Conservation (phyloP, 2,797 vertebrate species). For the Micrastur ruficollis region DNA sequence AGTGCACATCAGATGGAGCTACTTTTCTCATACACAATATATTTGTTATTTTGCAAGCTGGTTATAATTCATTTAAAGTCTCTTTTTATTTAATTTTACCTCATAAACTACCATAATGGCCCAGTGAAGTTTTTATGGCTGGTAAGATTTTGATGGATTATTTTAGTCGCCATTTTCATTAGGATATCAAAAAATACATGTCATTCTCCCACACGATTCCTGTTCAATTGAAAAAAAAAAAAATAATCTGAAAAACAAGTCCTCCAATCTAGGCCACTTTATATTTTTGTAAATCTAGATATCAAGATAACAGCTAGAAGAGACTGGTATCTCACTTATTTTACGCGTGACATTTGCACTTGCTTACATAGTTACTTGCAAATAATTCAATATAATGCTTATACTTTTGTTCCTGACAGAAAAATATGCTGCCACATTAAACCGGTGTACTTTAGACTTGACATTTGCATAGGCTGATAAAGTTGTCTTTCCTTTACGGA, state of each 20-base stretch:
- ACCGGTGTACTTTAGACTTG: not conserved
- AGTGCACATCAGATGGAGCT: slow-evolving; percentile 72
- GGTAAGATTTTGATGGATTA: slow-evolving; percentile 50
- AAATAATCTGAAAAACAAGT: not conserved
- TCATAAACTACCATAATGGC: slow-evolving; percentile 72
- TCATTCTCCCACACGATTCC: not conserved
- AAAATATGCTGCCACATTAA: not conserved
- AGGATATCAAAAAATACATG: slow-evolving; percentile 25
- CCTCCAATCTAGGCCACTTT: not conserved
- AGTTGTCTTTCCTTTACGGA: not conserved
- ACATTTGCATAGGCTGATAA: not conserved
- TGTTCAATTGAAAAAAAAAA: not conserved
- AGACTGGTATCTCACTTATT: not conserved
- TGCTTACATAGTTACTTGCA: not conserved
- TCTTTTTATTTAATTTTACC: slow-evolving; percentile 65
- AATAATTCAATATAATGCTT: not conserved
- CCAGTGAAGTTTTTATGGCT: slow-evolving; percentile 60
- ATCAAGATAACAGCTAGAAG: not conserved
- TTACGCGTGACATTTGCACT: not conserved
- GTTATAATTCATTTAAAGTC: slow-evolving; percentile 71
- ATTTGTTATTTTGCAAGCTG: slow-evolving; percentile 72
- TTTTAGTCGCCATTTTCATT: slow-evolving; percentile 45
- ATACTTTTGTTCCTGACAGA: not conserved
- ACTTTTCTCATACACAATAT: slow-evolving; percentile 73
- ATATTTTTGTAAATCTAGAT: not conserved